Percentiles rank a stretch among this genome's conserved stretches.
These are phyloP conservation scores for Pipra filicauda DNA, from an alignment of 2,113 vertebrate species.

Conservation along the genomic window DNA sequence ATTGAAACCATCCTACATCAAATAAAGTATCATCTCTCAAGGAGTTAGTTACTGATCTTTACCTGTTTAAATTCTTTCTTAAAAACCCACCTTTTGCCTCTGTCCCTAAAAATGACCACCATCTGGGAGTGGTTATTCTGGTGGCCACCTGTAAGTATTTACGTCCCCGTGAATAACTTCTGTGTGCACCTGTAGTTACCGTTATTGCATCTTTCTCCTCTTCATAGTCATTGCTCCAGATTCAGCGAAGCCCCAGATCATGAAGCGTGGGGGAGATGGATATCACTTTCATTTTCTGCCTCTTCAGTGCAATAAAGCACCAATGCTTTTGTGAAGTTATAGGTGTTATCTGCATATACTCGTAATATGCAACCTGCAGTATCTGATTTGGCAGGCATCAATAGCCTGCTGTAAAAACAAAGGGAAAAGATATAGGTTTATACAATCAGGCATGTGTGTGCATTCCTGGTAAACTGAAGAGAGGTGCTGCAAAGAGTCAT, in stretches of 20 bases:
- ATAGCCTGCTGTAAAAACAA: not conserved
- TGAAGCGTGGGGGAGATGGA: not conserved
- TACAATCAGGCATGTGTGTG: not conserved
- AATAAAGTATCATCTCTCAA: not conserved
- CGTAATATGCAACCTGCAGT: not conserved
- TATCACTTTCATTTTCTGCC: not conserved
- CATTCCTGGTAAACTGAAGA: not conserved
- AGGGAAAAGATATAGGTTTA: not conserved
- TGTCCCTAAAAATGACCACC: not conserved
- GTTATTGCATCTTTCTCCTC: not conserved
- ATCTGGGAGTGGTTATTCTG: not conserved
- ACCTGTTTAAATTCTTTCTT: not conserved
- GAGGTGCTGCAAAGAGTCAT: not conserved
- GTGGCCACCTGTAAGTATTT: not conserved
- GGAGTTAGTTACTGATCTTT: not conserved
- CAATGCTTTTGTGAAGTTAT: not conserved
- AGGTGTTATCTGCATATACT: not conserved
- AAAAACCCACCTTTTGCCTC: not conserved
- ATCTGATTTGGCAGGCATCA: not conserved
- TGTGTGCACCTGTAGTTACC: not conserved
- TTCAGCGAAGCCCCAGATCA: not conserved
- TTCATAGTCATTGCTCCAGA: not conserved
- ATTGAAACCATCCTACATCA: not conserved
- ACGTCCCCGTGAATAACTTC: not conserved
- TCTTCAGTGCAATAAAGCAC: not conserved